Evolutionary conservation across 1,140 invertebrate genomes (phyloP).

Genomic region (Ylistrum balloti): DNA sequence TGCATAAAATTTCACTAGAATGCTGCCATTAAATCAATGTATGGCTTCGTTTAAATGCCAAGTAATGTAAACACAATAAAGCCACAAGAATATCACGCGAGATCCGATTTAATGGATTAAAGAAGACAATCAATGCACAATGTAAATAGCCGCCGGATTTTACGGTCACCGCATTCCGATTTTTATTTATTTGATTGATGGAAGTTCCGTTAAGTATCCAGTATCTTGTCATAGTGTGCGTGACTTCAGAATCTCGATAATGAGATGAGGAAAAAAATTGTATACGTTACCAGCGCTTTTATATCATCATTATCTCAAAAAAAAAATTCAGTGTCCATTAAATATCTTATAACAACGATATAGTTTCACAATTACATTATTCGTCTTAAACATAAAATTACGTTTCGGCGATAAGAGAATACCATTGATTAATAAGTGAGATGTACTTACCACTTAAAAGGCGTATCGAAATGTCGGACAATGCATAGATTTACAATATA

Average conservation of each 20-base stretch:
- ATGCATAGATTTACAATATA: no score
- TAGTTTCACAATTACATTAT: no score
- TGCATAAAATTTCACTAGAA: constrained; percentile 4
- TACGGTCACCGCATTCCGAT: constrained; percentile 23
- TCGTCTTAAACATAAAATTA: no score
- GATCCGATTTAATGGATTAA: neutral
- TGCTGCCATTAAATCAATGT: neutral
- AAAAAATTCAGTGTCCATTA: neutral
- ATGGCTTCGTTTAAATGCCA: neutral
- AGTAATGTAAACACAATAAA: neutral
- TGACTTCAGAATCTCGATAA: neutral
- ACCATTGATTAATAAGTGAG: no score
- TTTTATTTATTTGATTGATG: constrained; percentile 32
- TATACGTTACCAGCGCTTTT: neutral
- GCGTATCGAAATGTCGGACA: no score
- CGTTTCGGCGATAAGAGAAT: no score
- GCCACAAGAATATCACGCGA: neutral
- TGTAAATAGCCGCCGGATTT: constrained; percentile 5
- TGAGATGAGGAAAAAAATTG: neutral
- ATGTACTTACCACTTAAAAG: no score
- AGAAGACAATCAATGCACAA: neutral
- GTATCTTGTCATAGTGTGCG: neutral
- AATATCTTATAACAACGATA: no score
- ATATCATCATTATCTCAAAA: neutral
- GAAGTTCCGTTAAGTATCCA: neutral